Evolutionary conservation across 1,140 invertebrate species (phyloP).

Genomic region (Trinorchestia longiramus): DNA sequence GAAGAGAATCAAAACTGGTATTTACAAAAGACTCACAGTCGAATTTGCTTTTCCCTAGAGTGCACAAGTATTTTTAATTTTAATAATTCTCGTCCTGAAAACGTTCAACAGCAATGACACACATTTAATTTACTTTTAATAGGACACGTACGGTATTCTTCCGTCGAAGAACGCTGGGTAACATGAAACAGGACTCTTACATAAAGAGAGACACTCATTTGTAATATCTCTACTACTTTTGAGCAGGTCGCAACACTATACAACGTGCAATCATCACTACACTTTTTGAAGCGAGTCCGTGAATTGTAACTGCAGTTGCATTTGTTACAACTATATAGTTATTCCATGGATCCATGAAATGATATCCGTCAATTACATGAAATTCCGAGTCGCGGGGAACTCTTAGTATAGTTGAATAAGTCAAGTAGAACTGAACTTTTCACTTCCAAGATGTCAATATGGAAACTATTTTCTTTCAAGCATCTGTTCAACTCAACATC

Average conservation of each 20-base stretch:
- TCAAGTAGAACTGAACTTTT: background rate
- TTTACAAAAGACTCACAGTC: background rate
- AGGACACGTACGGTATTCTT: background rate
- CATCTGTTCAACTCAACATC: background rate
- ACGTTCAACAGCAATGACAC: background rate
- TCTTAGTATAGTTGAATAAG: background rate
- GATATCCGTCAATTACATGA: background rate
- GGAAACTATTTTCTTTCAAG: no score
- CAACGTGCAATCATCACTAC: background rate
- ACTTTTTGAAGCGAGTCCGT: background rate
- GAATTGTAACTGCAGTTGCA: background rate
- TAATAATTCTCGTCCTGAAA: background rate
- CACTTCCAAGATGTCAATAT: no score
- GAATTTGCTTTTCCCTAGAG: background rate
- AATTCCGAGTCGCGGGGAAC: background rate
- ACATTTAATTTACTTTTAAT: background rate
- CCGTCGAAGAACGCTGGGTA: background rate
- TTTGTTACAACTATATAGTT: background rate
- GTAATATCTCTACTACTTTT: background rate
- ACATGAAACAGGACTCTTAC: background rate
- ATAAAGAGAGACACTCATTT: background rate
- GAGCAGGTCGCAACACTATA: conserved; percentile 16
- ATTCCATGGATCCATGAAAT: background rate
- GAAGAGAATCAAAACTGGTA: background rate
- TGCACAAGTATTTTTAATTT: background rate